phyloP scores from a whole-genome alignment of 1,140 invertebrate genomes.

The Bombus pyrosoma region DNA sequence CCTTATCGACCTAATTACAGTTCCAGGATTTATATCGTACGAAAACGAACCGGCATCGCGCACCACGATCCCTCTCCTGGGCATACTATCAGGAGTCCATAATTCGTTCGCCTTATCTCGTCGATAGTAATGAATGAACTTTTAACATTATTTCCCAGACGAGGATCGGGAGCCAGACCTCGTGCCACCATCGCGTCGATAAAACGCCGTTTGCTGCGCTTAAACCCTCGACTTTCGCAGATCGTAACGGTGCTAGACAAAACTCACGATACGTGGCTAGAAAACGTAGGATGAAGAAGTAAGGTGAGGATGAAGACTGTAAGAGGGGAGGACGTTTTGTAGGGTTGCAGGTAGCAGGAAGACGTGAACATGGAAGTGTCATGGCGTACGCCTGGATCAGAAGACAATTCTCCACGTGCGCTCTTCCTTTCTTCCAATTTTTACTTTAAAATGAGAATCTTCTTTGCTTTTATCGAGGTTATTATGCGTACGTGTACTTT shows the following conservation, averaged over 20 bases:
- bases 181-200: constrained; percentile 31
- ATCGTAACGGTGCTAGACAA: neutral
- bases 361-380: neutral
- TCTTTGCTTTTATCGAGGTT: neutral
- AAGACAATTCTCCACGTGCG: no score
- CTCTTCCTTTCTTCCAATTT: neutral
- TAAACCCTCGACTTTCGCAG: neutral
- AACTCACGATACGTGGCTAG: neutral
- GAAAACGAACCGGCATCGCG: constrained; percentile 45
- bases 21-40: constrained; percentile 56
- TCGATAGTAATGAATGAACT: constrained; percentile 65
- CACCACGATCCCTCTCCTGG: constrained; percentile 37
- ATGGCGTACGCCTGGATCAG: neutral
- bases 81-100: constrained; percentile 65
- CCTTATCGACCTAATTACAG: constrained; percentile 65
- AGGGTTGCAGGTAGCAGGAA: no score
- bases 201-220: neutral
- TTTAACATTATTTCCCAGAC: constrained; percentile 64
- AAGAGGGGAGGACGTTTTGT: no score
- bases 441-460: neutral
- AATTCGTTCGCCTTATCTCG: constrained; percentile 64
- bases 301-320: no score
- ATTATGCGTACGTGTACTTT: neutral
- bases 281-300: neutral
- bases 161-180: constrained; percentile 24